A percentile compares a stretch with the other conserved stretches of the same genome.
Conservation (phyloP, 2,113 vertebrate genomes). For the Gnathonemus echidnorhynchus region DNA sequence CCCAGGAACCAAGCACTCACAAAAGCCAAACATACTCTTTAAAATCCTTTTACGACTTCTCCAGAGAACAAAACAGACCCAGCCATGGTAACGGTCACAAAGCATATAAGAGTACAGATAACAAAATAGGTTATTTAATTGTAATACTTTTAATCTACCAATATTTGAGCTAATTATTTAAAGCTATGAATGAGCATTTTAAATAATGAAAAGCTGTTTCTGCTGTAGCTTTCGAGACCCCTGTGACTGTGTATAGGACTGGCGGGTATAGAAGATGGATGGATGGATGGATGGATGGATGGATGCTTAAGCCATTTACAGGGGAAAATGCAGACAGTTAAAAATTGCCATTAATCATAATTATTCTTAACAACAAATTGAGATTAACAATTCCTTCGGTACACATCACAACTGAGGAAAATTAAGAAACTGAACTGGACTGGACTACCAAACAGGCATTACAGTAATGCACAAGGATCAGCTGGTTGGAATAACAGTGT, state of each 20-base stretch:
- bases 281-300: too few species aligned
- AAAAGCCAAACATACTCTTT: background rate
- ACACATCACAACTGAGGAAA: background rate
- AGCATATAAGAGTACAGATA: background rate
- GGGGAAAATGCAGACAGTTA: background rate
- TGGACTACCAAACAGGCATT: background rate
- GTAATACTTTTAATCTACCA: background rate
- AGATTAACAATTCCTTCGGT: background rate
- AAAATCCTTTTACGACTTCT: background rate
- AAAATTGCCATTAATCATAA: background rate
- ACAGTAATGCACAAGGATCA: background rate
- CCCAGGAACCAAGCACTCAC: background rate
- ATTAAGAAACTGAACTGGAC: background rate
- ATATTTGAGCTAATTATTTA: background rate
- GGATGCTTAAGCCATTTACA: background rate
- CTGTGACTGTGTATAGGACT: background rate
- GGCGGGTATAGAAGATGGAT: background rate
- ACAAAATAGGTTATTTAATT: background rate
- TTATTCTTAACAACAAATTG: background rate
- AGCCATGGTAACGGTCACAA: background rate
- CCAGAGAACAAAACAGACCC: background rate
- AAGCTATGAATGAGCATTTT: background rate
- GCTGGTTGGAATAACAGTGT: background rate
- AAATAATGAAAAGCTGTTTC: background rate
- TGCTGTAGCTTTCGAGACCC: background rate